Evolutionary conservation across 2,888 invertebrate species (phyloP).

Genomic region (Cerceris ruficornis): DNA sequence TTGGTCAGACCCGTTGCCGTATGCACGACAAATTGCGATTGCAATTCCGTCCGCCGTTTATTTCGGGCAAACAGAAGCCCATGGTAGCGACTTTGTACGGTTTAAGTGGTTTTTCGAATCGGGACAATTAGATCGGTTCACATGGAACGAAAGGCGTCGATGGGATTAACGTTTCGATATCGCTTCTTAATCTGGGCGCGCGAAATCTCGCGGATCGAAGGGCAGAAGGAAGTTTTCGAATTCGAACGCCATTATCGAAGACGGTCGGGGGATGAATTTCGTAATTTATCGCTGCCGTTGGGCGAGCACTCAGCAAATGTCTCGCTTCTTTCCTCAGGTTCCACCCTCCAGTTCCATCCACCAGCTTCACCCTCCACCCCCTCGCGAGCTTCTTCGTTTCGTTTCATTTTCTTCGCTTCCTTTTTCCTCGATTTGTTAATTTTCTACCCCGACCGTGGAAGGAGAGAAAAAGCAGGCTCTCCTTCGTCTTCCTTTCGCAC

Average conservation of each 20-base stretch:
- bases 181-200: slow-evolving; percentile 1
- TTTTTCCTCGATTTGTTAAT: slow-evolving; percentile 61
- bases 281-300: slow-evolving; percentile 65
- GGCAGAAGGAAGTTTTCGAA: slow-evolving; percentile 37
- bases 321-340: slow-evolving; percentile 21
- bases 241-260: slow-evolving; percentile 61
- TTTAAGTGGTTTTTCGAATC: no score
- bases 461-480: slow-evolving; percentile 28
- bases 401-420: slow-evolving; percentile 35
- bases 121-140: no score
- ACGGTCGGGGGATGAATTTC: slow-evolving; percentile 64
- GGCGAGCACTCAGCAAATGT: slow-evolving; percentile 27
- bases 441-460: slow-evolving; percentile 51
- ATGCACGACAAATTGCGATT: no score
- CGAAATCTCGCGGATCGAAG: slow-evolving; percentile 14
- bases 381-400: slow-evolving; percentile 5
- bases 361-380: background rate
- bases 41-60: no score
- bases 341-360: slow-evolving; percentile 23
- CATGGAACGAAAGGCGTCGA: background rate
- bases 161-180: background rate
- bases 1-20: no score
- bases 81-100: no score
- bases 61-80: no score
- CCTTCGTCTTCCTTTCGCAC: background rate